Percentiles rank a stretch among this genome's conserved stretches.
Conservation (phyloP, 1,140 invertebrate species). For the Bacillus rossius region DNA sequence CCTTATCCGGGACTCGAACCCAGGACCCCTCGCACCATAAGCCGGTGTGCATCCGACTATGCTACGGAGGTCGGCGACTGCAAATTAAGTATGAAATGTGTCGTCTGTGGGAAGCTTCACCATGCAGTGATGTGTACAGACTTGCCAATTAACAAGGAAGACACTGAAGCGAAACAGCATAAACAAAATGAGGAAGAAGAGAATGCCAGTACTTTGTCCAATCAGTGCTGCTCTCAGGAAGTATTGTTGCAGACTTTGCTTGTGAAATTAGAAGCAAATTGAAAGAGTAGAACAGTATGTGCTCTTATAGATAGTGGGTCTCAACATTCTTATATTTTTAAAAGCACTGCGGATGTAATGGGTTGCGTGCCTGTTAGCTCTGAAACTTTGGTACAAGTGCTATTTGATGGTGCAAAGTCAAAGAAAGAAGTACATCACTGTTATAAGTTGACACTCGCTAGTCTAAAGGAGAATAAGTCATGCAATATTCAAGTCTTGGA, state of each 20-base stretch:
- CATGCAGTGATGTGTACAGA: conserved; percentile 1
- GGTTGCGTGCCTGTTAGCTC: neutral
- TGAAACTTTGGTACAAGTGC: neutral
- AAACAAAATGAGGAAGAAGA: neutral
- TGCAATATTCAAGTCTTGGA: conserved; percentile 11
- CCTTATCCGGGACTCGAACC: too few species aligned
- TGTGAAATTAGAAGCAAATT: neutral
- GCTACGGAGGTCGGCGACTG: too few species aligned
- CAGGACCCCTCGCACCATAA: too few species aligned
- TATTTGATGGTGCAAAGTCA: conserved; percentile 2
- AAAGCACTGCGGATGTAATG: neutral
- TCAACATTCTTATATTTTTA: conserved; percentile 10
- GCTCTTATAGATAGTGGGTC: conserved; percentile 18
- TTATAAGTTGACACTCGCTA: neutral
- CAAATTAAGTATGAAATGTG: too few species aligned
- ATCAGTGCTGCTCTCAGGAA: neutral
- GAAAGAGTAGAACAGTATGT: neutral
- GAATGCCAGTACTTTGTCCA: neutral
- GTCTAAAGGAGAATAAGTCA: neutral
- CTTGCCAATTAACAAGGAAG: neutral
- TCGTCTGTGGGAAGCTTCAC: too few species aligned
- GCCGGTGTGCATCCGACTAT: too few species aligned
- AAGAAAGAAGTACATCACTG: conserved; percentile 4
- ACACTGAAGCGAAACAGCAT: neutral
- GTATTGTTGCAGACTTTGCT: conserved; percentile 14